These are phyloP conservation scores for Carduelis carduelis DNA, from an alignment of 2,797 vertebrate genomes.

Conservation along the genomic window DNA sequence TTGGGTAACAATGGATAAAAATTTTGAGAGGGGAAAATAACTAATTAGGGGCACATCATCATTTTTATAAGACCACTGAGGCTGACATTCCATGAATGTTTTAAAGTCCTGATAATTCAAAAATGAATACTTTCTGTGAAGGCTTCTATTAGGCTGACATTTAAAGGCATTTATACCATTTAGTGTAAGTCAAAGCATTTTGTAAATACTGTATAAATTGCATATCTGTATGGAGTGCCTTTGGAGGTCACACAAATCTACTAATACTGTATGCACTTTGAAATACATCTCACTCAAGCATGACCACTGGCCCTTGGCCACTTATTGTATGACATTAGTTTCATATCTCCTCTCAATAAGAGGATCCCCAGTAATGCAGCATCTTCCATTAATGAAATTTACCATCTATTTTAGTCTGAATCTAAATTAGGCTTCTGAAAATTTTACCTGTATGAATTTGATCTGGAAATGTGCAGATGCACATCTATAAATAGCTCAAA, in stretches of 20 bases:
- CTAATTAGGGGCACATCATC: neutral
- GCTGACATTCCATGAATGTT: neutral
- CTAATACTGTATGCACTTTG: neutral
- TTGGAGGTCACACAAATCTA: neutral
- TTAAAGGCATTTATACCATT: neutral
- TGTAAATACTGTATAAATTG: neutral
- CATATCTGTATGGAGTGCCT: neutral
- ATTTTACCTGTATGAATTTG: neutral
- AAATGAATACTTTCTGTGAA: neutral
- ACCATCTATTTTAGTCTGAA: neutral
- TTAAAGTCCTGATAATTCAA: neutral
- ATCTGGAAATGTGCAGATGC: neutral
- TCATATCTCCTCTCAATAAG: neutral
- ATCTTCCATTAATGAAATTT: neutral
- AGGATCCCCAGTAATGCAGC: neutral
- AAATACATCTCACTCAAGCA: neutral
- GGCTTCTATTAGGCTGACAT: neutral
- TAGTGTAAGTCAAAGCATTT: neutral
- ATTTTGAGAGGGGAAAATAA: neutral
- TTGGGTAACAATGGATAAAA: neutral
- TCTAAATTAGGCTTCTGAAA: neutral
- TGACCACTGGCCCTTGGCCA: neutral
- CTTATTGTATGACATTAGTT: neutral
- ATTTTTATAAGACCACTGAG: neutral
- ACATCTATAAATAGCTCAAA: neutral